phyloP scores from a whole-genome alignment of 2,113 vertebrate species.

The Myiozetetes cayanensis region DNA sequence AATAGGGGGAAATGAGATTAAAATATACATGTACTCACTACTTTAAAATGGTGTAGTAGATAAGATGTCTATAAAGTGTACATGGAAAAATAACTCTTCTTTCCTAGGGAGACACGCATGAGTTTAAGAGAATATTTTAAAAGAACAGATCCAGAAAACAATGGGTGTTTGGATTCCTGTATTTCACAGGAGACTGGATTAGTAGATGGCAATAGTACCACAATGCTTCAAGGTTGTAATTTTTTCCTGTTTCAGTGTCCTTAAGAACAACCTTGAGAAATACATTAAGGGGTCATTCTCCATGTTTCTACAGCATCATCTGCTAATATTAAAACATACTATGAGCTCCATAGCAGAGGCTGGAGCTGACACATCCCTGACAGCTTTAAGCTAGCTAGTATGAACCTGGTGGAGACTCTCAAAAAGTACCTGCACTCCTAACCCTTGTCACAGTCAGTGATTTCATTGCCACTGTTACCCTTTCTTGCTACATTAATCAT shows the following conservation, averaged over 20 bases:
- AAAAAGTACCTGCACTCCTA: neutral
- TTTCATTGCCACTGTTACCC: neutral
- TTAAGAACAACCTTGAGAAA: neutral
- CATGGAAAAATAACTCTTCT: neutral
- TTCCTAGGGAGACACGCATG: neutral
- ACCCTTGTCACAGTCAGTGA: neutral
- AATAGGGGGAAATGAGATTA: neutral
- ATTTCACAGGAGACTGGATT: neutral
- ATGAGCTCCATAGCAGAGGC: neutral
- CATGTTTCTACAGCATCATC: neutral
- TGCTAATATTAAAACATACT: neutral
- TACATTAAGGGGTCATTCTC: neutral
- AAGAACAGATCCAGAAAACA: neutral
- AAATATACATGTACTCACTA: neutral
- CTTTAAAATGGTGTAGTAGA: neutral
- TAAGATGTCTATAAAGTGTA: neutral
- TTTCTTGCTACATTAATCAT: neutral
- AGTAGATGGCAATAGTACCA: neutral
- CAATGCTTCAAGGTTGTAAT: neutral
- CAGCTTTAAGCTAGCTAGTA: neutral
- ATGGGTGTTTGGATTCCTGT: neutral
- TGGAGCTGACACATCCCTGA: neutral
- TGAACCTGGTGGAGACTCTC: neutral
- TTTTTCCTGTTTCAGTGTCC: neutral
- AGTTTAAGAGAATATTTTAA: neutral